phyloP scores from a whole-genome alignment of 2,888 invertebrate genomes.

The Drosophila dives region DNA sequence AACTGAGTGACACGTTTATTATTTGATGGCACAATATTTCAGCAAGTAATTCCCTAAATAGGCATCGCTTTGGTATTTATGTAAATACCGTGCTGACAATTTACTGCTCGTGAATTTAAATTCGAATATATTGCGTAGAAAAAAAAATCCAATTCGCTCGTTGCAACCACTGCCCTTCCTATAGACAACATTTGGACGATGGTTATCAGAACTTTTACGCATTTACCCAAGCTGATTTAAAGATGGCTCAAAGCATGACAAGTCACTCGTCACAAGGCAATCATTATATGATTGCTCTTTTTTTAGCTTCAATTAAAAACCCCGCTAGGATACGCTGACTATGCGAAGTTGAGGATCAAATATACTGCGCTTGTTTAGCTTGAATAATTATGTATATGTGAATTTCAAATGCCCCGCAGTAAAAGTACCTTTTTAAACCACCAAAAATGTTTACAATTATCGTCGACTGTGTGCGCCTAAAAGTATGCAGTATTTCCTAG shows the following conservation, averaged over 20 bases:
- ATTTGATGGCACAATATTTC: constrained; percentile 52
- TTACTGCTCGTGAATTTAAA: constrained; percentile 53
- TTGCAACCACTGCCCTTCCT: constrained; percentile 42
- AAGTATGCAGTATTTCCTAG: neutral
- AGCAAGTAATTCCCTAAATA: constrained; percentile 52
- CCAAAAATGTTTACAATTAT: too few species aligned
- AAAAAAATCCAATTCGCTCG: constrained; percentile 25
- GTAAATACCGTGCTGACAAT: constrained; percentile 26
- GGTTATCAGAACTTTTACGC: constrained; percentile 47
- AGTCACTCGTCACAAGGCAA: constrained; percentile 23
- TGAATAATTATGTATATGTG: too few species aligned
- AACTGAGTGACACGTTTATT: constrained; percentile 55
- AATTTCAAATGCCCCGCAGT: neutral
- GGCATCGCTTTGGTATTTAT: constrained; percentile 47
- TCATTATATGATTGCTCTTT: neutral
- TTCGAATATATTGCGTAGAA: constrained; percentile 48
- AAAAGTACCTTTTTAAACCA: too few species aligned
- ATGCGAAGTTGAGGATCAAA: neutral
- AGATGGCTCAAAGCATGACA: constrained; percentile 39
- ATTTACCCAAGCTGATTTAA: constrained; percentile 57
- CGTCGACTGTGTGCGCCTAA: neutral
- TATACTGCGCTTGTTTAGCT: too few species aligned
- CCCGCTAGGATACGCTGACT: neutral
- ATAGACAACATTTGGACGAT: neutral
- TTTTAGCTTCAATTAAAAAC: too few species aligned